Evolutionary conservation across 2,113 vertebrate species (phyloP), one percentile per base, ranked within the genome.

Genomic region (Cynopterus brachyotis): DNA sequence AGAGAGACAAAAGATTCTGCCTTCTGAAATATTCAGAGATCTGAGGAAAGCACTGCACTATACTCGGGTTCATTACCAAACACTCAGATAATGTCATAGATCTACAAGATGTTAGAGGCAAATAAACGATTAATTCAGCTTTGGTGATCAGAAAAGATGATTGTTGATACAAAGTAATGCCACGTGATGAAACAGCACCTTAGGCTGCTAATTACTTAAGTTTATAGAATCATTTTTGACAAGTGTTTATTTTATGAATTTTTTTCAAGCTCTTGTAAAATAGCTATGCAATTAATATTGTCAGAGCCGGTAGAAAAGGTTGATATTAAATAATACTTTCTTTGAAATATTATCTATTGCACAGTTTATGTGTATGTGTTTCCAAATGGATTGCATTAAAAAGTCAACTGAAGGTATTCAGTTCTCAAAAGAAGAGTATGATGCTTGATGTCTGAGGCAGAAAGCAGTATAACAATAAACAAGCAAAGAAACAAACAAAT

Each of bases 1-100:
- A 90, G 78, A 76, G 37, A 94, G 50, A 96, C 95, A 94, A 95
- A 97, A 96, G 81, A 95, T 87, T 78, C 79, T 91, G 47, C 19
- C 73, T 91, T 96, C 89, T 93, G 76, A 91, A 96, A 95, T 92
- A 95, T 84, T 93, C 73, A 92, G 40, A 80, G 53, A 96, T 91
- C 78, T 91, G 67, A 95, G 89, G 84, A 92, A 96, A 94, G 42
- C 72, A 85, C 2, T 35, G 4, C 12, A 50, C 37, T 90, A 19
- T 75, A 40, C 53, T 85, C 42, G 7, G 17, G 53, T 96, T 95
- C 75, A 70, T 95, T 96, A 88, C 45, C 79, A 79, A 84, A 91
- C 79, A 88, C 32, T 83, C 24, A 72, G 67, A 90, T 87, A 88
- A 50, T 83, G 35, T 55, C n/a, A 12, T 4, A 62, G 75, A 89